Conservation (phyloP, 2,888 invertebrate genomes). For the Lepeophtheirus nordmannii region DNA sequence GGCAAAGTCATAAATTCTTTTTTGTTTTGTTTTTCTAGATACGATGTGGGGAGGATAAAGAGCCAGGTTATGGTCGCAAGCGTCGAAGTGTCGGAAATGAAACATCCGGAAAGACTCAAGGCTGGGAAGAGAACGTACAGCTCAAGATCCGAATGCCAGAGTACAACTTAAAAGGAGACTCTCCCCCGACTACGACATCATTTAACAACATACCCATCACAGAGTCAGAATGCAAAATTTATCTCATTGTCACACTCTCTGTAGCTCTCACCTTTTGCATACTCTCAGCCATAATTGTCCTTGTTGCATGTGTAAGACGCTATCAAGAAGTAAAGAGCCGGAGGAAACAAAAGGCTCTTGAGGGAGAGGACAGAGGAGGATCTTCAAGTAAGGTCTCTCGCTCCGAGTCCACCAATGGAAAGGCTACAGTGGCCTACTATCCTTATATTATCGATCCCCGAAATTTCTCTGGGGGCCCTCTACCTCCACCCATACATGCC, state of each 20-base stretch:
- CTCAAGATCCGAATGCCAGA: slow-evolving; percentile 18
- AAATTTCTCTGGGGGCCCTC: neutral
- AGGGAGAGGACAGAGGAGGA: neutral
- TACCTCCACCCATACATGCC: neutral
- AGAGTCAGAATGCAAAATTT: slow-evolving; percentile 20
- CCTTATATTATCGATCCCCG: neutral
- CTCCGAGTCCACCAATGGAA: neutral
- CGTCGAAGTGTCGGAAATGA: slow-evolving; percentile 7
- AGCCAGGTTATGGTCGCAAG: slow-evolving; percentile 17
- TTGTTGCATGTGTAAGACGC: slow-evolving; percentile 14
- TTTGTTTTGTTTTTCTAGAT: neutral
- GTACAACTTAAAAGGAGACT: neutral
- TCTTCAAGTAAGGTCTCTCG: neutral
- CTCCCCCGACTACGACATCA: neutral
- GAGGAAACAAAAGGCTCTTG: neutral
- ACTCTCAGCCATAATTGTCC: slow-evolving; percentile 23
- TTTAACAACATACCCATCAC: neutral
- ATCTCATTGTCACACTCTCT: slow-evolving; percentile 22
- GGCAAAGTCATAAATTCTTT: too few relatives aligned
- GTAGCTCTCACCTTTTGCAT: slow-evolving; percentile 23
- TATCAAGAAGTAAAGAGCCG: slow-evolving; percentile 11
- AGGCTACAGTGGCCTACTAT: neutral
- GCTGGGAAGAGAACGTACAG: slow-evolving; percentile 24
- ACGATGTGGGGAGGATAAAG: slow-evolving; percentile 11
- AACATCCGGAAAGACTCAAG: slow-evolving; percentile 16